A percentile compares a stretch with the other conserved stretches of the same genome.
Evolutionary conservation across 2,113 vertebrate species (phyloP).

Genomic region (Rhinolophus ferrumequinum): DNA sequence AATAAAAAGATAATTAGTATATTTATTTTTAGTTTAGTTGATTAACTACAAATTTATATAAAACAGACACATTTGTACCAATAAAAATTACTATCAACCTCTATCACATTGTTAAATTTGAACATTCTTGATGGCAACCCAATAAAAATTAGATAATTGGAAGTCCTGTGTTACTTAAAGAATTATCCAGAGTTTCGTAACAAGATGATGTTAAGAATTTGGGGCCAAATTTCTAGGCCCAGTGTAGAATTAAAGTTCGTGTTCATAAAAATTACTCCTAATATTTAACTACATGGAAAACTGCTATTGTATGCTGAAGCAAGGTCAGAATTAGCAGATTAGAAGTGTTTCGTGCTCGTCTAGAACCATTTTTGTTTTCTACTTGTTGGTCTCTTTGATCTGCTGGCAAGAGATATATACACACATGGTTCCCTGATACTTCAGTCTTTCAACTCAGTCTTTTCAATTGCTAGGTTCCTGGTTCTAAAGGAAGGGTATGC

Average conservation of each 20-base stretch:
- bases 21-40: slow-evolving; percentile 57
- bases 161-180: slow-evolving; percentile 53
- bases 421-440: not conserved
- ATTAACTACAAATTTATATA: slow-evolving; percentile 39
- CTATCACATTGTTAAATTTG: slow-evolving; percentile 50
- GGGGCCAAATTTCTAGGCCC: not conserved
- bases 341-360: not conserved
- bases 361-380: not conserved
- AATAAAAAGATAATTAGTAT: slow-evolving; percentile 53
- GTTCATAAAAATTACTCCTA: not conserved
- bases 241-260: slow-evolving; percentile 41
- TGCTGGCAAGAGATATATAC: not conserved
- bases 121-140: not conserved
- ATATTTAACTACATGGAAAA: not conserved
- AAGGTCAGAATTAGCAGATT: not conserved
- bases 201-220: not conserved
- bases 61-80: slow-evolving; percentile 36
- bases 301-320: not conserved
- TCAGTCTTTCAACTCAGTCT: not conserved
- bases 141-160: slow-evolving; percentile 64
- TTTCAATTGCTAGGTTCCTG: not conserved
- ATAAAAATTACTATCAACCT: slow-evolving; percentile 39
- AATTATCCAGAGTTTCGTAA: slow-evolving; percentile 58
- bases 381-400: not conserved
- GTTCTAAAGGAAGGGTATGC: not conserved